Percentiles rank a stretch among this genome's conserved stretches.
Conservation (phyloP, 2,113 vertebrate genomes). For the Struthio camelus region DNA sequence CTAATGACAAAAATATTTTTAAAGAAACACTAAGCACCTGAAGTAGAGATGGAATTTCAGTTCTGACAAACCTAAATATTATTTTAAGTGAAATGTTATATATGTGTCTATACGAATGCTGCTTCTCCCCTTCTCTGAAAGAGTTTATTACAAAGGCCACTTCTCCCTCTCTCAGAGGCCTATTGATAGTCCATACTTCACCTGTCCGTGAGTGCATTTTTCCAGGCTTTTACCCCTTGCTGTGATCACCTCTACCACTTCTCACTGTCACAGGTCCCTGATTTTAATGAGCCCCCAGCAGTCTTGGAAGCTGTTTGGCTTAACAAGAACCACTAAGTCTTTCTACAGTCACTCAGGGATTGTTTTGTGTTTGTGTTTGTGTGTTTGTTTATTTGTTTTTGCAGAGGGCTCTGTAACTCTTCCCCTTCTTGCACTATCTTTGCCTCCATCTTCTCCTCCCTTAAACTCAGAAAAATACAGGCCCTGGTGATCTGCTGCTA, state of each 20-base stretch:
- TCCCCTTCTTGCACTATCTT: neutral
- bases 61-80: neutral
- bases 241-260: neutral
- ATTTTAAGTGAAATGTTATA: neutral
- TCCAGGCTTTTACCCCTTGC: neutral
- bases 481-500: neutral
- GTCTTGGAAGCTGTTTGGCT: neutral
- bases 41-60: neutral
- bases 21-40: neutral
- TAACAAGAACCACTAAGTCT: neutral
- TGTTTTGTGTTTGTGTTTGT: neutral
- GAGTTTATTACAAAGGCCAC: neutral
- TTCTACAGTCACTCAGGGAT: neutral
- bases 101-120: neutral
- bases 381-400: neutral
- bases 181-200: neutral
- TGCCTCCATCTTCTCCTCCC: neutral
- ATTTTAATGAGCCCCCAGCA: constrained; percentile 37
- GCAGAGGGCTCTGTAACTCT: neutral
- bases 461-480: neutral
- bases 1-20: neutral
- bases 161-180: neutral
- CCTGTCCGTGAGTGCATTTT: neutral
- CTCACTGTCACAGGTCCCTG: neutral
- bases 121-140: neutral